These are phyloP conservation scores for Patiria pectinifera DNA, from an alignment of 53 echinoderm and acorn worm genomes.

Conservation along the genomic window DNA sequence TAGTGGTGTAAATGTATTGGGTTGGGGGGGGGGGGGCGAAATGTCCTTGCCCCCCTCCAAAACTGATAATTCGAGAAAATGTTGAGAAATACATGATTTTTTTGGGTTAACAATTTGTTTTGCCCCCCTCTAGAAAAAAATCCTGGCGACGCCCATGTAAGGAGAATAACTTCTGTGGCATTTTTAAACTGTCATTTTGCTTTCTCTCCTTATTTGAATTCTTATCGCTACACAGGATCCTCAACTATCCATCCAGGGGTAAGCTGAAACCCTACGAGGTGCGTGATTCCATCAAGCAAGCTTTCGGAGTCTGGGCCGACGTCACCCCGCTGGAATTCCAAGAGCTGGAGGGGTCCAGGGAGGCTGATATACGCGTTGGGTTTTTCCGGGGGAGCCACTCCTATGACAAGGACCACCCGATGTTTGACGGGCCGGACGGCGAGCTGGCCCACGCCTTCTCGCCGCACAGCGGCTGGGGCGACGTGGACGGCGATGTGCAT, in stretches of 20 bases:
- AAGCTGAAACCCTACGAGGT: slow-evolving; percentile 61
- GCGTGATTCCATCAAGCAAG: slow-evolving; percentile 64
- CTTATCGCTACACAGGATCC: slow-evolving; percentile 54
- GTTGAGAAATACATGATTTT: too few relatives aligned
- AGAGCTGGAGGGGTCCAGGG: slow-evolving; percentile 54
- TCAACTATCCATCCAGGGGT: slow-evolving; percentile 73
- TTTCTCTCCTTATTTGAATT: too few relatives aligned
- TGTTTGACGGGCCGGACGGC: slow-evolving; percentile 89
- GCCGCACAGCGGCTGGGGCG: slow-evolving; percentile 90
- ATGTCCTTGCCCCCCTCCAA: too few relatives aligned
- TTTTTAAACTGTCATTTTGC: too few relatives aligned
- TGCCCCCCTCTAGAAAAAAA: too few relatives aligned
- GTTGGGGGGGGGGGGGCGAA: too few relatives aligned
- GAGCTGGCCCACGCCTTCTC: slow-evolving; percentile 96
- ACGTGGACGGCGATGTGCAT: slow-evolving; percentile 94
- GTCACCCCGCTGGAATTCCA: slow-evolving; percentile 82
- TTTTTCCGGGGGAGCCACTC: slow-evolving; percentile 83
- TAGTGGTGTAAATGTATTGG: too few relatives aligned
- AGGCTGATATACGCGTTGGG: slow-evolving; percentile 74
- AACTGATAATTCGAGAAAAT: too few relatives aligned
- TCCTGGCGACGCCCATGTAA: too few relatives aligned
- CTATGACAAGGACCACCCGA: slow-evolving; percentile 83
- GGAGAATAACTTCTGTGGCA: too few relatives aligned
- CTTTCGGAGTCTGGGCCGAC: slow-evolving; percentile 84
- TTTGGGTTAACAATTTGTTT: too few relatives aligned